phyloP scores from a whole-genome alignment of 2,888 invertebrate species.

The Sepioteuthis lessoniana region DNA sequence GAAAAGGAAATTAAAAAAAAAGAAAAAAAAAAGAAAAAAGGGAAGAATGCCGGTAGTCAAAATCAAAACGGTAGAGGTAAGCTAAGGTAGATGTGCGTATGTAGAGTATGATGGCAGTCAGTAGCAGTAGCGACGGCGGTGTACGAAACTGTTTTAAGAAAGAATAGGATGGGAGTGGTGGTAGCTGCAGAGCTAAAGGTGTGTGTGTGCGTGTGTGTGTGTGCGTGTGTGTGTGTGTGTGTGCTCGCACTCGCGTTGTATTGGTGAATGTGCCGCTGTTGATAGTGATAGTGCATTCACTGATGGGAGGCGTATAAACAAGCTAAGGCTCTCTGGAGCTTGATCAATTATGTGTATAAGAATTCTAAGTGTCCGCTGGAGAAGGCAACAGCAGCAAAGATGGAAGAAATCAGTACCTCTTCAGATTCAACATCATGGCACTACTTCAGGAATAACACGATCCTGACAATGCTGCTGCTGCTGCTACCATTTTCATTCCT shows the following conservation, averaged over 20 bases:
- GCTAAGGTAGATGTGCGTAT: neutral
- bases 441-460: neutral
- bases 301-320: conserved; percentile 16
- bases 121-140: neutral
- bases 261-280: neutral
- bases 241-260: neutral
- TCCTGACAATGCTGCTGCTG: neutral
- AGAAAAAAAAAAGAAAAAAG: neutral
- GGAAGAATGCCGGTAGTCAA: neutral
- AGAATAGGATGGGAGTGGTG: neutral
- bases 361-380: conserved; percentile 33
- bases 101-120: conserved; percentile 1
- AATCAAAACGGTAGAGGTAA: neutral
- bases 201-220: neutral
- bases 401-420: neutral
- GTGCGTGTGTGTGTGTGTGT: neutral
- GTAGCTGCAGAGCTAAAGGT: neutral
- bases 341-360: conserved; percentile 17
- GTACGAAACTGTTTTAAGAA: neutral
- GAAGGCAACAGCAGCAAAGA: neutral
- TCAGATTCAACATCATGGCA: neutral
- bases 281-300: neutral
- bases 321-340: conserved; percentile 33
- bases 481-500: neutral
- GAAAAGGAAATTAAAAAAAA: neutral